A percentile compares a stretch with the other conserved stretches of the same genome.
phyloP scores from a whole-genome alignment of 2,113 vertebrate species.

The Strigops habroptila region DNA sequence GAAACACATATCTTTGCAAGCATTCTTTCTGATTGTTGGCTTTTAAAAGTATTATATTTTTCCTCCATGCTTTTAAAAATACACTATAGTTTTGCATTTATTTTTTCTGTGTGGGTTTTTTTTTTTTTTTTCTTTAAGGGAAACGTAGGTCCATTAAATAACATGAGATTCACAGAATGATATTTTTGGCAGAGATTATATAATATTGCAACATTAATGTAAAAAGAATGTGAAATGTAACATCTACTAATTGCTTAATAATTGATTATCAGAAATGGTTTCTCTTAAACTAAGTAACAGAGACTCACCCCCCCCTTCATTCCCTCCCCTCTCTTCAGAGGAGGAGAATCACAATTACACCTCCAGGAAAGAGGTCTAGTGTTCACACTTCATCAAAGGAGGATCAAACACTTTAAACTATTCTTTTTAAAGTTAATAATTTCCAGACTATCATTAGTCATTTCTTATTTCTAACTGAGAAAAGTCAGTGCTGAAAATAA shows the following conservation, averaged over 20 bases:
- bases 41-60: not conserved
- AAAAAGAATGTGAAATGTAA: constrained; percentile 52
- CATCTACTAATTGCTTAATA: constrained; percentile 49
- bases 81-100: not conserved
- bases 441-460: constrained; percentile 66
- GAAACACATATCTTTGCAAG: not conserved
- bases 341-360: constrained; percentile 29
- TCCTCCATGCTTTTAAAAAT: not conserved
- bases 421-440: constrained; percentile 61
- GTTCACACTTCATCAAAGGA: constrained; percentile 71
- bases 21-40: not conserved
- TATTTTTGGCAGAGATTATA: constrained; percentile 61
- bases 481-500: constrained; percentile 43
- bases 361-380: constrained; percentile 35
- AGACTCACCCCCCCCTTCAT: not conserved
- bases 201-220: constrained; percentile 35
- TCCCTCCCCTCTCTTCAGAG: not conserved
- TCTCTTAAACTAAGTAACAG: constrained; percentile 28
- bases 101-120: not conserved
- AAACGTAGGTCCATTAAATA: constrained; percentile 10
- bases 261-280: constrained; percentile 36
- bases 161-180: constrained; percentile 35
- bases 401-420: constrained; percentile 64
- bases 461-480: constrained; percentile 19
- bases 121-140: not conserved